Base-by-base conservation (phyloP, 2,888 invertebrate genomes). In the Zaprionus bogoriensis region DNA sequence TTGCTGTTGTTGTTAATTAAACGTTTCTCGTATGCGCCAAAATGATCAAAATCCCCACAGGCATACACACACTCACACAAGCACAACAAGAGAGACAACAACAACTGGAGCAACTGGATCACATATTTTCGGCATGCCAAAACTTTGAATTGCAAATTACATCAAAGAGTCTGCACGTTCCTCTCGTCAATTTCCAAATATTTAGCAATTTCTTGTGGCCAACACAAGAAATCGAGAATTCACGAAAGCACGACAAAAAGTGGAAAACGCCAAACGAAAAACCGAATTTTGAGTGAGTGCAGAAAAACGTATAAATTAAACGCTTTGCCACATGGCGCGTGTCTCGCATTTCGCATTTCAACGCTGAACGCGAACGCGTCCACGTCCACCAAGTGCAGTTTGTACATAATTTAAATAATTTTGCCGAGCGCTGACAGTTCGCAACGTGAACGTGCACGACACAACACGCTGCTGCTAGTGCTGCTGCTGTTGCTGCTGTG, bases 321-420 rank as follows among this genome's bases (percentile, higher is more conserved):
- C 47, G 32, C 25, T 54, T 64, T 52, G 44, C 58, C 78, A 75
- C 60, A 51, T 54, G 77, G 74, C 80, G 84, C 80, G 80, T 81
- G 80, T 79, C 71, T 68, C 64, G 80, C 86, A 83, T 83, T 71
- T 68, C 64, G 80, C 86, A 83, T 83, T 71, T 71, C 64, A 81
- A 83, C 71, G 60, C 67, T 25, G 27, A 12, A 10, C 30, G 4
- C n/a, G 0, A 10, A 3, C n/a, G 4, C 41, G 30, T 19, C 42
- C 9, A 3, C 6, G 55, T 52, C 0, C 28, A 10, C 63, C 66
- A 60, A 66, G 52, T 78, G 72, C 80, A 83, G 71, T 83, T 80
- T 74, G 66, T 71, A 83, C 70, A 80, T 83, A 68, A 80, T 80
- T 80, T 80, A 76, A 80, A 80, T 86, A 80, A 68, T 86, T 74